Conservation (phyloP, 2,888 invertebrate genomes). For the Penaeus monodon region DNA sequence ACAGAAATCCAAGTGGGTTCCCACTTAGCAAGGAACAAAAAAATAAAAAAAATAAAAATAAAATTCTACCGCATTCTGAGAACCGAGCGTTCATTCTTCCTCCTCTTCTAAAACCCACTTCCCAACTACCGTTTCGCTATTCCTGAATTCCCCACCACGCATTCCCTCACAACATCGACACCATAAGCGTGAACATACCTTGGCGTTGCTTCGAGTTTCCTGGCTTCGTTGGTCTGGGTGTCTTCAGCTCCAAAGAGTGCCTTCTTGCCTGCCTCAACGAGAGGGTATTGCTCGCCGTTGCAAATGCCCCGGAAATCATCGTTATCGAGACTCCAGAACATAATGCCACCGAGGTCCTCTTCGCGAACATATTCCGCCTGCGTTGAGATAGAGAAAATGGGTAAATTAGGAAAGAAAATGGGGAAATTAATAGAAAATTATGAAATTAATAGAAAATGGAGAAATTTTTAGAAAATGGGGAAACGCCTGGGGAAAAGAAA, state of each 20-base stretch:
- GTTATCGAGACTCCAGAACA: slow-evolving; percentile 95
- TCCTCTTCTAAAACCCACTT: no score
- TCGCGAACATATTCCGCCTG: slow-evolving; percentile 85
- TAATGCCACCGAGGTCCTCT: slow-evolving; percentile 87
- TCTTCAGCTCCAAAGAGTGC: slow-evolving; percentile 73
- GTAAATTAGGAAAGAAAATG: no score
- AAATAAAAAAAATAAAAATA: no score
- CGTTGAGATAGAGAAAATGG: not conserved
- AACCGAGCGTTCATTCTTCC: no score
- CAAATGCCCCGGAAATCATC: slow-evolving; percentile 94
- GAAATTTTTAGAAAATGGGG: no score
- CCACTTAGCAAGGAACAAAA: no score
- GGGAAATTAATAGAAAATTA: not conserved
- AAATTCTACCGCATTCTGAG: no score
- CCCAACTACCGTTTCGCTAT: no score
- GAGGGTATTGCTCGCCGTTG: slow-evolving; percentile 86
- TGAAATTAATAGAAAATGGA: not conserved
- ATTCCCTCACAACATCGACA: not conserved
- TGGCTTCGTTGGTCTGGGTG: slow-evolving; percentile 37
- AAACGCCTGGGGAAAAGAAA: no score
- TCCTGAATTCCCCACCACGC: not conserved
- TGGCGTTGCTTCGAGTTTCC: slow-evolving; percentile 12
- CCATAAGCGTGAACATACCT: not conserved
- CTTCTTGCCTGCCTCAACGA: slow-evolving; percentile 92
- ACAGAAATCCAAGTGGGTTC: no score